Percentiles rank a stretch among this genome's conserved stretches.
These are phyloP conservation scores for Neuroscelio doddi DNA, from an alignment of 2,888 invertebrate genomes.

Conservation along the genomic window DNA sequence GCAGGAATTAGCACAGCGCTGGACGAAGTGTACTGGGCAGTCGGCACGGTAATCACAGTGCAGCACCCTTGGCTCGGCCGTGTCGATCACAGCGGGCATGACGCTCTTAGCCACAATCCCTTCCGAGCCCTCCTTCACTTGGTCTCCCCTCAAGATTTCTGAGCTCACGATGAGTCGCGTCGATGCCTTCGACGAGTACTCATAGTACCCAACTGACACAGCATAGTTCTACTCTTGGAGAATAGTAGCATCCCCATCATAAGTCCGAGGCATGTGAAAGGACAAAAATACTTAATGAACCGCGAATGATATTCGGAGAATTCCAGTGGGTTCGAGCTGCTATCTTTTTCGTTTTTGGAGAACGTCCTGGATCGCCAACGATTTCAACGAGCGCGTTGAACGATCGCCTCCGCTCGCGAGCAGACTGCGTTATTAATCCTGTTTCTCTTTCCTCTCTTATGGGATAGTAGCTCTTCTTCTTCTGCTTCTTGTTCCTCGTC, in stretches of 20 bases:
- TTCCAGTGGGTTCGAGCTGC: no score
- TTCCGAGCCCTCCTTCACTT: slow-evolving; percentile 43
- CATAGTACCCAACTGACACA: slow-evolving; percentile 22
- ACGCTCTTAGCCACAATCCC: slow-evolving; percentile 65
- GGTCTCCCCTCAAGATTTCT: no score
- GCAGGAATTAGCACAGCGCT: slow-evolving; percentile 18
- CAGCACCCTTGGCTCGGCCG: slow-evolving; percentile 68
- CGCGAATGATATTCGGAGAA: no score
- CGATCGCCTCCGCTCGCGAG: slow-evolving; percentile 1
- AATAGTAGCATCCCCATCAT: no score
- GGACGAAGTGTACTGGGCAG: slow-evolving; percentile 55
- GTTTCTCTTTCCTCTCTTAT: slow-evolving; percentile 6
- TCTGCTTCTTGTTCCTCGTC: no score
- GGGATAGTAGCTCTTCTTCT: slow-evolving; percentile 23
- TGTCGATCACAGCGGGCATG: slow-evolving; percentile 68
- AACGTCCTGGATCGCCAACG: no score
- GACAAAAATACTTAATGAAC: no score
- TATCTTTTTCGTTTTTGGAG: no score
- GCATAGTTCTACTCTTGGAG: no score
- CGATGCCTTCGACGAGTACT: slow-evolving; percentile 16
- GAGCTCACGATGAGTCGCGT: no score
- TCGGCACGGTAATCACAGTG: slow-evolving; percentile 63
- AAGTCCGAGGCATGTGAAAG: no score
- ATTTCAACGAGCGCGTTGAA: neutral
- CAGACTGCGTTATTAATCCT: slow-evolving; percentile 9